These are phyloP conservation scores for Brachyrhaphis roseni DNA, from an alignment of 2,797 vertebrate genomes.

Conservation along the genomic window DNA sequence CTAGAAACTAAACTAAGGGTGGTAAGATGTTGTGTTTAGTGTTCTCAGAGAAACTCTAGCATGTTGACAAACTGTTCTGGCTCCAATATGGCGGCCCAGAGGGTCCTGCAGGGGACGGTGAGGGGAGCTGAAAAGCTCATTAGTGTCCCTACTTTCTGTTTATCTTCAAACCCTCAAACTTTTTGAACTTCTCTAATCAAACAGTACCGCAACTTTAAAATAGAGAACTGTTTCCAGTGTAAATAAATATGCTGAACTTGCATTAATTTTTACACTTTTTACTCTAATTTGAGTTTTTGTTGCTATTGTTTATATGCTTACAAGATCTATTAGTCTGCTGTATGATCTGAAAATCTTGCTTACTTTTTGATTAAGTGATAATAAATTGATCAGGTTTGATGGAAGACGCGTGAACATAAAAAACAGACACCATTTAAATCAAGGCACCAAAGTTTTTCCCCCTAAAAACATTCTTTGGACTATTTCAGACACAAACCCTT, in stretches of 20 bases:
- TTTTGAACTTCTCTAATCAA: neutral
- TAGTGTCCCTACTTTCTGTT: neutral
- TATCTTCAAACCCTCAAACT: neutral
- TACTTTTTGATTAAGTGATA: neutral
- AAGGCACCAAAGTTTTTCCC: neutral
- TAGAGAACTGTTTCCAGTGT: neutral
- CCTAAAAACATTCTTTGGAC: neutral
- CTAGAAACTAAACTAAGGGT: no score
- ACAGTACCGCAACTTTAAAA: neutral
- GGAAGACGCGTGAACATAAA: neutral
- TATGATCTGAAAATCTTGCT: neutral
- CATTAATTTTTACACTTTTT: neutral
- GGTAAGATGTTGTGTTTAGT: neutral
- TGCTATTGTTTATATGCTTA: neutral
- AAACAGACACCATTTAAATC: neutral
- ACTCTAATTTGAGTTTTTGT: neutral
- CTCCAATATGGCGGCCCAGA: neutral
- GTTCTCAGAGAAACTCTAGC: neutral
- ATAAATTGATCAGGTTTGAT: neutral
- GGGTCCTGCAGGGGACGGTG: neutral
- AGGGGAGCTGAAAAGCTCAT: neutral
- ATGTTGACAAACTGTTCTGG: neutral
- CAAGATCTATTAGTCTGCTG: neutral
- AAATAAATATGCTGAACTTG: neutral
- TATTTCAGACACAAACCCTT: neutral